Evolutionary conservation across 64 coral and sea anemone genomes (phyloP), one percentile per base, ranked within the genome.

Genomic region (Anthopleura sola): DNA sequence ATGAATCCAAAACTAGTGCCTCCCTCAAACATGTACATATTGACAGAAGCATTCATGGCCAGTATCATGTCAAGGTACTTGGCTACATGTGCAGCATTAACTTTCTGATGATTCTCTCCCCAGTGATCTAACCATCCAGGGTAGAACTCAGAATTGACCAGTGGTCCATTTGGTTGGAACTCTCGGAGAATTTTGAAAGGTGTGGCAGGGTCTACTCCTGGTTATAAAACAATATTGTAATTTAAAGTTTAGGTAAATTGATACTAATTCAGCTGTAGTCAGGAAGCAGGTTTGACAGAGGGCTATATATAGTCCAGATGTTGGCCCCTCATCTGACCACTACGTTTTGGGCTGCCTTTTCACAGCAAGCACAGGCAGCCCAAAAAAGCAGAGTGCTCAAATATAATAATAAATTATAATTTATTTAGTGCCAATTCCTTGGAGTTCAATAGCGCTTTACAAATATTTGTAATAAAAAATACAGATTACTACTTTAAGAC

Each of bases 11-110:
- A 99, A 48, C 87, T 99, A n/a, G 96, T 94, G 6, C 96, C 96
- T 80, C 96, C 96, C 83, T 99, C 90, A 89, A 99, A 99, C 96
- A 99, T 99, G 82, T 99, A 99, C 55, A 99, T 32, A 49, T 99
- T 99, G 32, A 99, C 92, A 8, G 96, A 99, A 0, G 96, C 96
- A 90, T 99, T 99, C 81, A 92, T 49, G 34, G 90, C 86, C 11
- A 99, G 87, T 53, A 99, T 99, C 81, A 85, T 92, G 74, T 99
- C 96, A 83, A 99, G 93, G 60, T 91, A 91, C 31, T 90, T 28
- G 18, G 90, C 87, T 38, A 99, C 76, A 80, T 20, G 66, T n/a
- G 84, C 78, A 69, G 84, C 44, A 31, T 80, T 68, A 20, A 75
- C 88, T n/a, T 7, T 64, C 55, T 92, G 90, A 55, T 99, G 96